These are phyloP conservation scores for Chrysogorgia sp. DNA, from an alignment of 92 coral and sea anemone species.

Conservation along the genomic window DNA sequence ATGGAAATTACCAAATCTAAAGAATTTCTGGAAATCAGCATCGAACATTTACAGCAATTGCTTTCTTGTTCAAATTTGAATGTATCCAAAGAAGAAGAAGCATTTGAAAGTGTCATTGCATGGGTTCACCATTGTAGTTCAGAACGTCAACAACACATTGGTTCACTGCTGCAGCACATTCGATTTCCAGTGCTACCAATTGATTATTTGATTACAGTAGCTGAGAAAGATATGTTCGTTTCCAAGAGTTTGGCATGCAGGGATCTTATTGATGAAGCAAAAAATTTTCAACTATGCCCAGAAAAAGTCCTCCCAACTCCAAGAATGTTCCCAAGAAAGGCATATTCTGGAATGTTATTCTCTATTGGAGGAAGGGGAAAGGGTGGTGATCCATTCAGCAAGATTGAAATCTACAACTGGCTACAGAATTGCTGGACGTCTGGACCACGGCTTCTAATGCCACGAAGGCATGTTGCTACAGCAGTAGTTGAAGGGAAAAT, in stretches of 20 bases:
- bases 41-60: conserved; percentile 70
- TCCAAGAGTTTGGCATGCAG: conserved; percentile 71
- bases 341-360: conserved; percentile 63
- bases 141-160: conserved; percentile 63
- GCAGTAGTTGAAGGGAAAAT: conserved; percentile 77
- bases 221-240: conserved; percentile 69
- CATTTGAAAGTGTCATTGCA: conserved; percentile 78
- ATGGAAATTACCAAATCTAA: conserved; percentile 71
- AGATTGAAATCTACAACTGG: conserved; percentile 95
- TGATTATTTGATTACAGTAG: conserved; percentile 66
- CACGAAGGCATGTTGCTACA: conserved; percentile 94
- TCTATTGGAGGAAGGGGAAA: conserved; percentile 97
- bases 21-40: conserved; percentile 78
- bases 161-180: conserved; percentile 72
- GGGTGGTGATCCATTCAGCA: conserved; percentile 93
- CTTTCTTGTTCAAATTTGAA: conserved; percentile 76
- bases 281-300: conserved; percentile 84
- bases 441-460: conserved; percentile 78
- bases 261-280: conserved; percentile 92
- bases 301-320: conserved; percentile 59
- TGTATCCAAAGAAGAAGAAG: conserved; percentile 84
- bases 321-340: conserved; percentile 89
- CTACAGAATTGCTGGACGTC: conserved; percentile 82
- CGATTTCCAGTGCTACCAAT: conserved; percentile 80
- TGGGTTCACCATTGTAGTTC: conserved; percentile 75